Base-by-base conservation (phyloP, 64 coral and sea anemone genomes). In the Actinia equina region DNA sequence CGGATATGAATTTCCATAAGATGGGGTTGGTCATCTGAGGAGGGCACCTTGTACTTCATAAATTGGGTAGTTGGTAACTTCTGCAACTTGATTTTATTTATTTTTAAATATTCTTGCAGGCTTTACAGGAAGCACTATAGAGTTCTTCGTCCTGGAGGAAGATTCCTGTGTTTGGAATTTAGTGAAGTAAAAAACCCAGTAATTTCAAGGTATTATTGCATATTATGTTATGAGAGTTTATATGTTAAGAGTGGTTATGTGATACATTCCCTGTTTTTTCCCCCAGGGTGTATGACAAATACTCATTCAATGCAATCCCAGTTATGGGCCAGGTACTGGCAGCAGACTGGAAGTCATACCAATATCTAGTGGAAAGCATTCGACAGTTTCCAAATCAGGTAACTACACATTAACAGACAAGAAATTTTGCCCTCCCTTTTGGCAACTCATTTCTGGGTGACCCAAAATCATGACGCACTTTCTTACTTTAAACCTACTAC, bases 321-420 rank as follows among this genome's bases (percentile, higher is more conserved):
- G 97, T 99, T 22, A 95, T 99, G 97, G 97, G 97, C 19, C 90
- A 99, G 22, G 79, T 99, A 51, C 62, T 99, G 60, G 97, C 97
- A 55, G 88, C 87, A 61, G 97, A 99, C 76, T 99, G 97, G 97
- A 91, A 93, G 26, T 95, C 97, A 25, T 99, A 99, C 59, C 91
- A 95, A 44, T 99, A 99, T 87, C 80, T 99, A 65, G 97, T 99
- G 26, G 97, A 99, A 86, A 99, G 97, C 77, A 99, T 99, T 26
- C 87, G 97, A 77, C 97, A 99, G 52, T 99, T 99, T 79, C 97
- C 97, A 79, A 74, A 93, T 83, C 97, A 99, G 93, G 97, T 99
- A 60, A 65, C 19, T 65, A 65, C 9, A n/a, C 17, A 63, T 63
- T 19, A 65, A n/a, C 3, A 7, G 9, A 65, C 8, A 23, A 65